A percentile compares a stretch with the other conserved stretches of the same genome.
Evolutionary conservation across 2,888 invertebrate species (phyloP).

Genomic region (Sminthurinus aureus): DNA sequence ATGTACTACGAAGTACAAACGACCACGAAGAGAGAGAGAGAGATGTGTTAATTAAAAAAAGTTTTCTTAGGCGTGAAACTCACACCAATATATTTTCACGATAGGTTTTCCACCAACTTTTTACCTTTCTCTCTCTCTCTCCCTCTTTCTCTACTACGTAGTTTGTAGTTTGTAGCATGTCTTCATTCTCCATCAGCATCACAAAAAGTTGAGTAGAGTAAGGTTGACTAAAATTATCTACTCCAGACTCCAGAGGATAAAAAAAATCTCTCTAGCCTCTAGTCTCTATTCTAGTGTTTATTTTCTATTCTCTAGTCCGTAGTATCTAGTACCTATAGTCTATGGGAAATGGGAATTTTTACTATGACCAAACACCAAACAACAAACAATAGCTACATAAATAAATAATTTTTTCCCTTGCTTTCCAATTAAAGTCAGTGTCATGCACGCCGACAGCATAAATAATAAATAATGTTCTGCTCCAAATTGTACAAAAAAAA

Average conservation of each 20-base stretch:
- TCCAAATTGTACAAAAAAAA: no score
- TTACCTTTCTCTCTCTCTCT: conserved; percentile 1
- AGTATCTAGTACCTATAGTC: no score
- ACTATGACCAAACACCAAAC: neutral
- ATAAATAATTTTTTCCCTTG: conserved; percentile 3
- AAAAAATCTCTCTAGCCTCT: conserved; percentile 12
- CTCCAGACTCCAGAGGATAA: conserved; percentile 15
- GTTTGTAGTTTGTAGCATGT: neutral
- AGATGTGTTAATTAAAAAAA: conserved; percentile 41
- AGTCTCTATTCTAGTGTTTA: neutral
- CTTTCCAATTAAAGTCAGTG: conserved; percentile 26
- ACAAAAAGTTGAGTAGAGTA: neutral
- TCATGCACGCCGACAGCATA: conserved; percentile 19
- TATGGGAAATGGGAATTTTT: no score
- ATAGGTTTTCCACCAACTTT: conserved; percentile 1
- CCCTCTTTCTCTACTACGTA: neutral
- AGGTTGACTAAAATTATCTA: conserved; percentile 33
- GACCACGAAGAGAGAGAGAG: neutral
- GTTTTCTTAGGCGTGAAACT: conserved; percentile 39
- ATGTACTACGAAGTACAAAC: neutral
- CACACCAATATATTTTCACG: conserved; percentile 31
- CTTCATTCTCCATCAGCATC: conserved; percentile 1
- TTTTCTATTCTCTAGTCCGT: neutral
- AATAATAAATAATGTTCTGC: conserved; percentile 6
- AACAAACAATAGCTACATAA: neutral